A percentile compares a stretch with the other conserved stretches of the same genome.
Evolutionary conservation across 2,113 vertebrate species (phyloP).

Genomic region (Rissa tridactyla): DNA sequence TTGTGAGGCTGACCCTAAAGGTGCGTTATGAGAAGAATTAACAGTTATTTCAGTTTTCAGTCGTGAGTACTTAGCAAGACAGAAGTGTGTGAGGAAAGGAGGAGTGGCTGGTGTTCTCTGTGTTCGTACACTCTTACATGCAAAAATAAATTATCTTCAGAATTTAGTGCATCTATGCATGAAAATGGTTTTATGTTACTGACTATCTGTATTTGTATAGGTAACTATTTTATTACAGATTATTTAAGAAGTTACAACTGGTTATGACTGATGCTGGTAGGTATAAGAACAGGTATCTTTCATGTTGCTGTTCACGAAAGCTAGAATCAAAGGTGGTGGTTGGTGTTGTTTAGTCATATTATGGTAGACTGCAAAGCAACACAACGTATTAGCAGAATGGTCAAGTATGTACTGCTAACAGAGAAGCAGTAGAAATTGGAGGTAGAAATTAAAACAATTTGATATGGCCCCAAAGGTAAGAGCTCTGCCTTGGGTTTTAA

Average conservation of each 20-base stretch:
- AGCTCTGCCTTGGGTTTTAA: not conserved
- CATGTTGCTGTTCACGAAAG: not conserved
- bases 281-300: not conserved
- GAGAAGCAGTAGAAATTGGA: not conserved
- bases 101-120: not conserved
- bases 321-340: not conserved
- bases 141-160: not conserved
- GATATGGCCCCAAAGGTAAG: not conserved
- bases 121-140: accelerated
- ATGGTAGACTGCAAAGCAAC: not conserved
- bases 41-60: not conserved
- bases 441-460: not conserved
- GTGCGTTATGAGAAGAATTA: constrained; percentile 52
- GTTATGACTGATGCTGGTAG: not conserved
- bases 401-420: not conserved
- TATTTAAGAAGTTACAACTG: not conserved
- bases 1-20: constrained; percentile 92
- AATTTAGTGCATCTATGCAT: not conserved
- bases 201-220: not conserved
- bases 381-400: not conserved
- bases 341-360: not conserved
- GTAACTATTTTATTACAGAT: not conserved
- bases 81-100: not conserved
- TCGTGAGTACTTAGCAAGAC: not conserved
- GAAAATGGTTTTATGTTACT: not conserved